Percentiles rank a stretch among this genome's conserved stretches.
These are phyloP conservation scores for Ranitomeya imitator DNA, from an alignment of 2,113 vertebrate genomes.

Conservation along the genomic window DNA sequence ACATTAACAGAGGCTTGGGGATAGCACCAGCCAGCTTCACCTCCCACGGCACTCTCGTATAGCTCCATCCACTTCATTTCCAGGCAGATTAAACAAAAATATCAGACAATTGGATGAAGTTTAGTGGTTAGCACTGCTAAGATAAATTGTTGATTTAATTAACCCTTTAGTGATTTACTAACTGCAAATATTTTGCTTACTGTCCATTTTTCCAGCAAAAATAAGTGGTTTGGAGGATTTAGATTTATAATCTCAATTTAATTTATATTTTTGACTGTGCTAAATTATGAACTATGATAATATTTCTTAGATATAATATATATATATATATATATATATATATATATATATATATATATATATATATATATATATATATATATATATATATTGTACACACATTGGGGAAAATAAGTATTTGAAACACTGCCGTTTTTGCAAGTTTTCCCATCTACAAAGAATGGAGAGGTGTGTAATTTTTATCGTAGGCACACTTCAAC, in stretches of 20 bases:
- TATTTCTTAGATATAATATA: neutral
- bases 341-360: neutral
- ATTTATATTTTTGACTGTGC: neutral
- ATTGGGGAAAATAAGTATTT: no score
- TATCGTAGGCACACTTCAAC: no score
- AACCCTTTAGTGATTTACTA: neutral
- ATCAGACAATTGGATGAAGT: neutral
- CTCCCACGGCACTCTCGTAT: neutral
- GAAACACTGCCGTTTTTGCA: no score
- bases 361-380: no score
- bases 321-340: no score
- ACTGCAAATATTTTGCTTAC: neutral
- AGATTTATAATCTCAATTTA: neutral
- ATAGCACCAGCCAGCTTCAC: neutral
- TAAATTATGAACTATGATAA: neutral
- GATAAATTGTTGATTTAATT: neutral
- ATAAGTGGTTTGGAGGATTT: neutral
- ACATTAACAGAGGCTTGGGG: conserved; percentile 9
- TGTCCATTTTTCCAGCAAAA: neutral
- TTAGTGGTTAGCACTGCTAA: neutral
- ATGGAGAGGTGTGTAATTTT: no score
- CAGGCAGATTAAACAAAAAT: neutral
- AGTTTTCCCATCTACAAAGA: no score
- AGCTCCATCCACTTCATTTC: neutral
- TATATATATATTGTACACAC: no score